Conservation (phyloP, 2,113 vertebrate species). For the Onychostoma macrolepis region DNA sequence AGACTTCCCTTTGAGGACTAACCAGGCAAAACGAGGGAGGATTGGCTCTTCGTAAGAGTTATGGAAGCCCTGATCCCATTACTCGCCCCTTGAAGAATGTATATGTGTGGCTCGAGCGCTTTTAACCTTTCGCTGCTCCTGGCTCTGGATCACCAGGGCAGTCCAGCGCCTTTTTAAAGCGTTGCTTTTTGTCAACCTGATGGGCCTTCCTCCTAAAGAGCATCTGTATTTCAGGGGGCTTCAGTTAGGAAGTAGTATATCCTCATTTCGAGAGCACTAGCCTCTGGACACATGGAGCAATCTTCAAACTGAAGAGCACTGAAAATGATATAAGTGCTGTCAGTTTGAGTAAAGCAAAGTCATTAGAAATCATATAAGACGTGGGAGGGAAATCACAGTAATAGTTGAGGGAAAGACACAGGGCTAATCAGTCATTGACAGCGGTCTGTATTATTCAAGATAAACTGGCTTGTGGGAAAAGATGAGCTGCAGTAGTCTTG, state of each 20-base stretch:
- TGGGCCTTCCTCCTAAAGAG: slow-evolving; percentile 29
- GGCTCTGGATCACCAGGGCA: slow-evolving; percentile 68
- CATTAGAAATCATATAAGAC: background rate
- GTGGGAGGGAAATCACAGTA: background rate
- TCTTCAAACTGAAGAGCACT: background rate
- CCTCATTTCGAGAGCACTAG: slow-evolving; percentile 8
- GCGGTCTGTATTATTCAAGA: background rate
- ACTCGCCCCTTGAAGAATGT: slow-evolving; percentile 75
- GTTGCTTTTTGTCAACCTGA: slow-evolving; percentile 45
- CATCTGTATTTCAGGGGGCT: background rate
- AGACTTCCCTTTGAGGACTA: slow-evolving; percentile 77
- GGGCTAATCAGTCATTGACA: slow-evolving; percentile 4
- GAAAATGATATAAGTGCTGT: slow-evolving; percentile 17
- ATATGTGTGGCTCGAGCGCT: slow-evolving; percentile 73
- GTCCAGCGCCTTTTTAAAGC: slow-evolving; percentile 39
- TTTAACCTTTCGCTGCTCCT: slow-evolving; percentile 77
- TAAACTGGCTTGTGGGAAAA: slow-evolving; percentile 18
- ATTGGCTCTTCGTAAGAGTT: slow-evolving; percentile 77
- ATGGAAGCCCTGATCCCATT: slow-evolving; percentile 81
- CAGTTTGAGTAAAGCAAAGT: slow-evolving; percentile 1
- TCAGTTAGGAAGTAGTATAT: background rate
- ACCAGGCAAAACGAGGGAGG: slow-evolving; percentile 73
- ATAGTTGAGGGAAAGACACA: background rate
- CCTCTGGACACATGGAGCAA: slow-evolving; percentile 18
- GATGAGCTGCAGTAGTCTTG: slow-evolving; percentile 8